A percentile compares a stretch with the other conserved stretches of the same genome.
Conservation (phyloP, 2,113 vertebrate genomes). For the Talpa occidentalis region DNA sequence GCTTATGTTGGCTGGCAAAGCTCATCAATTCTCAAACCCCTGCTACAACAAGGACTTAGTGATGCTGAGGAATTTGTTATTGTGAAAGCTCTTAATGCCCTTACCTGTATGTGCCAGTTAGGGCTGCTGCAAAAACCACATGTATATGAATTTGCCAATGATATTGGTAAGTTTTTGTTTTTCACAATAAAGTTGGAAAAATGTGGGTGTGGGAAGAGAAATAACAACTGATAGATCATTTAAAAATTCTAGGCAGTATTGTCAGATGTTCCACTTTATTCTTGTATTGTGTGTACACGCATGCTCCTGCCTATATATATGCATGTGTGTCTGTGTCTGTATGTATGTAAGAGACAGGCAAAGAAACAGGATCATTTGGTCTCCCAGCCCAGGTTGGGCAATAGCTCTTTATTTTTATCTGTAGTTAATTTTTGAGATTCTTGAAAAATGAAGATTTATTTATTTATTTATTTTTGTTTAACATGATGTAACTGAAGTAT, state of each 20-base stretch:
- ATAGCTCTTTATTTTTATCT: not conserved
- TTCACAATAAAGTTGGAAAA: not conserved
- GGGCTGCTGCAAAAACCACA: constrained; percentile 97
- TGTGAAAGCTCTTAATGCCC: constrained; percentile 96
- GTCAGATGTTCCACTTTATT: not conserved
- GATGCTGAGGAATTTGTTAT: constrained; percentile 99
- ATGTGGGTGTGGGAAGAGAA: not conserved
- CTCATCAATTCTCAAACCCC: constrained; percentile 97
- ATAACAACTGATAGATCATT: not conserved
- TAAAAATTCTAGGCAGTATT: not conserved
- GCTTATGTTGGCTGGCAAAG: constrained; percentile 99
- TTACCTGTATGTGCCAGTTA: constrained; percentile 98
- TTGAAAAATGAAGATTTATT: not conserved
- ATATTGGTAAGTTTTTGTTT: constrained; percentile 91
- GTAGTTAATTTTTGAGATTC: not conserved
- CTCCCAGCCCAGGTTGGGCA: not conserved
- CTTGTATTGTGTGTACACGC: not conserved
- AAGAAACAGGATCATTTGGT: not conserved
- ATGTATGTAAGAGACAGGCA: not conserved
- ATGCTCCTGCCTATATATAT: too few relatives aligned
- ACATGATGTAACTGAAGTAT: not conserved
- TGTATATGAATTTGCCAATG: constrained; percentile 97
- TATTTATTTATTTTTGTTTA: not conserved
- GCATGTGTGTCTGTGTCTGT: not conserved
- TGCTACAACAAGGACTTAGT: constrained; percentile 97